Conservation (phyloP, 2,113 vertebrate genomes). For the Aspiorhynchus laticeps region DNA sequence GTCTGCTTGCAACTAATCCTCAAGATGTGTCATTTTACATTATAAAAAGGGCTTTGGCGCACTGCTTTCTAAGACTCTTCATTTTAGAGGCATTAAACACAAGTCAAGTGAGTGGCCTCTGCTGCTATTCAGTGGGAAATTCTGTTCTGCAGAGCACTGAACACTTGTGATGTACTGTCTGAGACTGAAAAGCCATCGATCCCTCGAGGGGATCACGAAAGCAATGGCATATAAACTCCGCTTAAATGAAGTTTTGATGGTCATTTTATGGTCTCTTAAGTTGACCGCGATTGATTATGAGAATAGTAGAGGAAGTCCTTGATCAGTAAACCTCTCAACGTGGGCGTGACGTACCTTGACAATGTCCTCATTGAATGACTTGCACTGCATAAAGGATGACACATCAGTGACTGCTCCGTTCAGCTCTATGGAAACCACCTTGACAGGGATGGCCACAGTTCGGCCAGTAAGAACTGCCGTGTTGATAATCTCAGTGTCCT, state of each 20-base stretch:
- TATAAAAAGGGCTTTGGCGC: background rate
- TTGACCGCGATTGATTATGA: background rate
- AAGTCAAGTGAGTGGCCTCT: background rate
- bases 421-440: conserved; percentile 95
- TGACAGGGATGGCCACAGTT: conserved; percentile 94
- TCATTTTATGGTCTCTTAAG: conserved; percentile 50
- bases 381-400: conserved; percentile 87
- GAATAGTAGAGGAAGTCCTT: background rate
- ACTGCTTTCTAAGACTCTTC: conserved; percentile 8
- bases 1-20: background rate
- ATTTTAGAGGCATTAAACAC: conserved; percentile 2
- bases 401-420: conserved; percentile 86
- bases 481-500: conserved; percentile 99
- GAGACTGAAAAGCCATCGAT: conserved; percentile 57
- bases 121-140: background rate
- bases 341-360: conserved; percentile 83
- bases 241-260: conserved; percentile 59
- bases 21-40: background rate
- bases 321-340: background rate
- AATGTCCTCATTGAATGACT: conserved; percentile 95
- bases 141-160: conserved; percentile 2
- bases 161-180: conserved; percentile 44
- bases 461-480: conserved; percentile 93
- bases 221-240: conserved; percentile 54
- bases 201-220: conserved; percentile 43